phyloP scores from a whole-genome alignment of 2,113 vertebrate genomes.

The Leucopsar rothschildi region DNA sequence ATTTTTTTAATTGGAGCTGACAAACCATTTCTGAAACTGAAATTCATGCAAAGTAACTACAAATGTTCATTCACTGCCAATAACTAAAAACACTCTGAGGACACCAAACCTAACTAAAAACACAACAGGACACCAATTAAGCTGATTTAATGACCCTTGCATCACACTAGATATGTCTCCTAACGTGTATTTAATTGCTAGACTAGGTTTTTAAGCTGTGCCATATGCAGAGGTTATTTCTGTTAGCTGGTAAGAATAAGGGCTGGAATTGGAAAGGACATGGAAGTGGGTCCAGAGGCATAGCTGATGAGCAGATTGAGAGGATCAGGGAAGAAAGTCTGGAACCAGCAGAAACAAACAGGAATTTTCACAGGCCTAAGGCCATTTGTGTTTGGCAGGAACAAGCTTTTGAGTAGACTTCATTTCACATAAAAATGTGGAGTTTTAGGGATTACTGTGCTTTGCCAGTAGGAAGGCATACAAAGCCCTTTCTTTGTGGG shows the following conservation, averaged over 20 bases:
- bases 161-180: background rate
- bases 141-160: background rate
- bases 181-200: constrained; percentile 8
- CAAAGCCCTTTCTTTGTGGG: background rate
- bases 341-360: background rate
- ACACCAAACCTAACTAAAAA: background rate
- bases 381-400: background rate
- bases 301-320: background rate
- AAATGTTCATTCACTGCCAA: background rate
- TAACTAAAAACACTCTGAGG: background rate
- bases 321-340: background rate
- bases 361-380: background rate
- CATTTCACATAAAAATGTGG: background rate
- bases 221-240: background rate
- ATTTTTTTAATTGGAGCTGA: background rate
- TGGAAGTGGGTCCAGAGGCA: background rate
- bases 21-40: background rate
- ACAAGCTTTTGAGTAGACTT: background rate
- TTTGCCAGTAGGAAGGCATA: background rate
- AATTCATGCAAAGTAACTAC: background rate
- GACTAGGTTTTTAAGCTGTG: background rate
- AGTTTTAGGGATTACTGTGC: background rate
- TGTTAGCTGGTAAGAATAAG: background rate
- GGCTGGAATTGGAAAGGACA: background rate
- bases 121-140: constrained; percentile 31